A percentile compares a stretch with the other conserved stretches of the same genome.
Conservation (phyloP, 2,888 invertebrate species). For the Schizotus pectinicornis region DNA sequence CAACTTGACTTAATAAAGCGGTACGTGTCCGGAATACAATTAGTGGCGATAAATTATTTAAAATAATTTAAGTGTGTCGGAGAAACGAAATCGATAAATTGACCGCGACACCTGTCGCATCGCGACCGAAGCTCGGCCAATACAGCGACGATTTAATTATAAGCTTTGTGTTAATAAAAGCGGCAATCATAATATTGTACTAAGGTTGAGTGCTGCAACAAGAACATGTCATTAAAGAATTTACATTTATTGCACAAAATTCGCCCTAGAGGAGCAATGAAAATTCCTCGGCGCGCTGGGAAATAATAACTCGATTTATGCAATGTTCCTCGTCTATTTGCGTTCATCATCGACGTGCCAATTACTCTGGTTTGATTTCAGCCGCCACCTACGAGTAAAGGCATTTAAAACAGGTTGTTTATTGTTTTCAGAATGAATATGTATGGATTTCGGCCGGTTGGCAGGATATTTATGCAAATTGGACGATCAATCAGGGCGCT, state of each 20-base stretch:
- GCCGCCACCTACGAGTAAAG: conserved; percentile 4
- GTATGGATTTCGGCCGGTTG: too few relatives aligned
- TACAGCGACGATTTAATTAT: conserved; percentile 14
- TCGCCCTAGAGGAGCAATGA: conserved; percentile 14
- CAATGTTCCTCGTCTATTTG: neutral
- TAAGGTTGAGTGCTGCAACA: neutral
- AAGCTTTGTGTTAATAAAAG: conserved; percentile 9
- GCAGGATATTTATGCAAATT: too few relatives aligned
- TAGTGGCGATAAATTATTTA: conserved; percentile 15
- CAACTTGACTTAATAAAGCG: neutral
- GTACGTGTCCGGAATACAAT: conserved; percentile 11
- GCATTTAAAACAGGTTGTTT: neutral
- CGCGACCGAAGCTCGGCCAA: neutral
- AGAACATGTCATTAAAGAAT: conserved; percentile 22
- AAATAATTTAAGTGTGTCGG: conserved; percentile 19
- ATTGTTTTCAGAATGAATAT: too few relatives aligned
- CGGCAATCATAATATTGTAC: too few relatives aligned
- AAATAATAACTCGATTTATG: conserved; percentile 3
- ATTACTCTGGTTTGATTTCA: neutral
- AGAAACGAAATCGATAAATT: conserved; percentile 17
- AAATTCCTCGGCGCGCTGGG: conserved; percentile 7
- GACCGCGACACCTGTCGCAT: conserved; percentile 20
- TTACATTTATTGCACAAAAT: conserved; percentile 12
- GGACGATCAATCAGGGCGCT: too few relatives aligned
- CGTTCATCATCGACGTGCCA: too few relatives aligned